Conservation (phyloP, 1,140 invertebrate genomes). For the Heliconius hewitsoni region DNA sequence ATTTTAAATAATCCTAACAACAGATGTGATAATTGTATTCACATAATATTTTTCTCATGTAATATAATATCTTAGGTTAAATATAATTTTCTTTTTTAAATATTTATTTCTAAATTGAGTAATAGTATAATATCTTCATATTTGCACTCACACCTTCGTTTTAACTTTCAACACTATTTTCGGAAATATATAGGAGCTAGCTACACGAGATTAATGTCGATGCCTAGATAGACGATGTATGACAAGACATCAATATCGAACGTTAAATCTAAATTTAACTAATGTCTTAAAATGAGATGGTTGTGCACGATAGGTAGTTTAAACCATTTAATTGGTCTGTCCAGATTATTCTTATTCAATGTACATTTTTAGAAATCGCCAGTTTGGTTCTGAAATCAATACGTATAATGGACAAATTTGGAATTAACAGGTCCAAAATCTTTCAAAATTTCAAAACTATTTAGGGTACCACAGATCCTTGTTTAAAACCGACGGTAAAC, state of each 20-base stretch:
- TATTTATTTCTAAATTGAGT: background rate
- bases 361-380: background rate
- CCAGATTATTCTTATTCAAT: conserved; percentile 57
- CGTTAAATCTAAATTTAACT: conserved; percentile 20
- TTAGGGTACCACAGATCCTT: background rate
- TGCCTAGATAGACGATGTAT: conserved; percentile 23
- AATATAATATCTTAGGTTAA: background rate
- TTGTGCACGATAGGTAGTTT: conserved; percentile 75
- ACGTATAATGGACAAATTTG: background rate
- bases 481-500: background rate
- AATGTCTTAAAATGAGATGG: conserved; percentile 60
- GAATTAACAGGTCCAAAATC: background rate
- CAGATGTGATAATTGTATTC: background rate
- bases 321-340: conserved; percentile 66
- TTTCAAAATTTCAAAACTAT: background rate
- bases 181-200: conserved; percentile 31
- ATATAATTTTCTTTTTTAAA: background rate
- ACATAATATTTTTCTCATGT: background rate
- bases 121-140: conserved; percentile 17
- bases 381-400: background rate
- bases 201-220: conserved; percentile 34
- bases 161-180: conserved; percentile 15
- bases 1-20: background rate
- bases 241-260: conserved; percentile 28
- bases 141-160: conserved; percentile 30